phyloP scores from a whole-genome alignment of 2,888 invertebrate species.

The Tanaodytes sp. region DNA sequence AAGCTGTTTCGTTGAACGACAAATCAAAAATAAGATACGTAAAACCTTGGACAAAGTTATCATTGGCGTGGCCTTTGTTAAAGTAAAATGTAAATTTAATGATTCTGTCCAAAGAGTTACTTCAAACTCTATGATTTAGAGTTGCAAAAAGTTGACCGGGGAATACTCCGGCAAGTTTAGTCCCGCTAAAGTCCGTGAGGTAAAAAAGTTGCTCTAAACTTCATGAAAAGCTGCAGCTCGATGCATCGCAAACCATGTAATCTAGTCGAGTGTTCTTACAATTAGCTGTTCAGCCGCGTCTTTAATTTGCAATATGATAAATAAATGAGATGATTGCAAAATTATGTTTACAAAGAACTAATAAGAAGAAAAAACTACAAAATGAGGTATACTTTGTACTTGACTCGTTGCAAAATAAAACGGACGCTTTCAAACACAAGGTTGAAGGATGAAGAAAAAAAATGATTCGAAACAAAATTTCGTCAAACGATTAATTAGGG shows the following conservation, averaged over 20 bases:
- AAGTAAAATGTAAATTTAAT: slow-evolving; percentile 50
- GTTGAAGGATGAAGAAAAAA: no score
- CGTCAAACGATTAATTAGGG: no score
- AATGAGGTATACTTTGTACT: no score
- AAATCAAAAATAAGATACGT: slow-evolving; percentile 27
- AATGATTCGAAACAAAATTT: no score
- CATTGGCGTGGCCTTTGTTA: slow-evolving; percentile 42
- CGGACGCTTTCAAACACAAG: no score
- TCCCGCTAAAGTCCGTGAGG: slow-evolving; percentile 32
- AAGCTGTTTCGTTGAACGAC: no score
- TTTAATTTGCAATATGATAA: slow-evolving; percentile 40
- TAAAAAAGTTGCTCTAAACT: slow-evolving; percentile 46
- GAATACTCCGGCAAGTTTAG: slow-evolving; percentile 40
- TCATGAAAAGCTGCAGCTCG: slow-evolving; percentile 41
- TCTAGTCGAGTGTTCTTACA: slow-evolving; percentile 46
- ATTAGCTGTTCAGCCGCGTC: slow-evolving; percentile 31
- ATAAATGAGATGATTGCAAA: slow-evolving; percentile 16
- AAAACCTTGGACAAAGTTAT: slow-evolving; percentile 30
- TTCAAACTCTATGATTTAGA: slow-evolving; percentile 52
- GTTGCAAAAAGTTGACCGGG: slow-evolving; percentile 46
- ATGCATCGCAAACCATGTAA: slow-evolving; percentile 48
- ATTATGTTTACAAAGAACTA: no score
- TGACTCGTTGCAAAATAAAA: no score
- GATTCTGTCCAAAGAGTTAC: slow-evolving; percentile 39
- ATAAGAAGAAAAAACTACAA: no score